phyloP scores from a whole-genome alignment of 2,113 vertebrate species.

The Hydropotes inermis region DNA sequence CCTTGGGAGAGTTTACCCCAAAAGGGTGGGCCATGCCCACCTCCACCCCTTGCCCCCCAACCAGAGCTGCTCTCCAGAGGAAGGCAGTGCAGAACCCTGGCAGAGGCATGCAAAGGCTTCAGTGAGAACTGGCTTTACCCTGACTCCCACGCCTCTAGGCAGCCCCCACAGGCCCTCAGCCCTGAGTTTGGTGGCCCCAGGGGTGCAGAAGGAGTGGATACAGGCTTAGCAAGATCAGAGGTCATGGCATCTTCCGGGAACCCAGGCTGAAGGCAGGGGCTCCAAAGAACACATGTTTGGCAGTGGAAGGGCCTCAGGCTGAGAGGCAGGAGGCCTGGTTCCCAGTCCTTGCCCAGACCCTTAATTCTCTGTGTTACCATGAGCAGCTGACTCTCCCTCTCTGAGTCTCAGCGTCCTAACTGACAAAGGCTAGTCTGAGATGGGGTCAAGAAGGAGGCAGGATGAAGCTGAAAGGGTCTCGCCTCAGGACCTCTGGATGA shows the following conservation, averaged over 20 bases:
- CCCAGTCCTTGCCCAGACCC: neutral
- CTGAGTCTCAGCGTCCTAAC: neutral
- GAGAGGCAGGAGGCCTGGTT: neutral
- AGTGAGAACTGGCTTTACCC: conserved; percentile 26
- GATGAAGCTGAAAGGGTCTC: neutral
- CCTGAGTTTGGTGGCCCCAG: neutral
- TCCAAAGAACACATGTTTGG: neutral
- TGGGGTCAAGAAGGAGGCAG: neutral
- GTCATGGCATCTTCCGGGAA: neutral
- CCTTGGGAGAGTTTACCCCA: neutral
- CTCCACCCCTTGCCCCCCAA: accelerated
- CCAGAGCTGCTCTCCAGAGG: neutral
- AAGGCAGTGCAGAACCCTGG: neutral
- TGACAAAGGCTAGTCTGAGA: neutral
- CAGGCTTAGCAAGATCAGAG: conserved; percentile 22
- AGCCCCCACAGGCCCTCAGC: neutral
- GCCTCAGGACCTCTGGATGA: neutral
- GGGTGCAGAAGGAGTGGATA: neutral
- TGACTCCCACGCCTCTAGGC: conserved; percentile 53
- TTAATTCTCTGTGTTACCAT: neutral
- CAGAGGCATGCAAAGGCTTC: neutral
- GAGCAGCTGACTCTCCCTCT: neutral
- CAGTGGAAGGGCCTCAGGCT: neutral
- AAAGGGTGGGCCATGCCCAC: neutral
- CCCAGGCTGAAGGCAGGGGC: neutral